Base-by-base conservation (phyloP, 2,888 invertebrate genomes). In the Geotrupes spiniger region DNA sequence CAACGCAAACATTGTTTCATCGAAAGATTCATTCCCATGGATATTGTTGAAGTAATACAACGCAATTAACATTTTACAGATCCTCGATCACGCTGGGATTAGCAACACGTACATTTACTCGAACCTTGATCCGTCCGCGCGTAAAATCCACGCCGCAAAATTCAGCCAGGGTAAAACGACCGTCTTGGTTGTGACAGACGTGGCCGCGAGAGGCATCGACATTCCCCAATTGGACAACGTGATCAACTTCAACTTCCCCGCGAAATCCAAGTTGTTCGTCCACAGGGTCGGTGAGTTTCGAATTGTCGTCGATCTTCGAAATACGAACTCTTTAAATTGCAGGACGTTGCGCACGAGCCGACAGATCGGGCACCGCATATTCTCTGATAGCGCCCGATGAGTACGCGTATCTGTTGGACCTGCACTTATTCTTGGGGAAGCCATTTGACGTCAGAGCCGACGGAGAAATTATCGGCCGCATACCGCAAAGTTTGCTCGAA, bases 161-260 rank as follows among this genome's bases (percentile, higher is more conserved):
- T 97, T 97, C 74, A 83, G 85, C 31, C 83, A 79, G 59, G 84
- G 85, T 57, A 87, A 87, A 75, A 87, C 86, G 1, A 84, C 83
- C 14, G 89, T 94, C 11, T 76, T 99, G 38, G 76, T 99, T 14
- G 98, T 98, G 0, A 99, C 99, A 0, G 99, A 99, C 74, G 87
- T 99, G 1, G 99, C 99, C 0, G 99, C 99, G 0, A 80, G 99
- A 67, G 99, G 99, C 54, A 87, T 99, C 48, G 99, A 99, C 71
- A 90, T 99, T 63, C 99, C 99, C 0, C 83, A 90, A 51, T 74
- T 99, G 57, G 98, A 99, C 67, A 92, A 88, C 56, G 98, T 98
- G 26, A 89, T 99, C 44, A 99, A 99, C 72, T 91, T 87, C 64
- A 91, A 98, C 77, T 99, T 99, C 69, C 98, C 99, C 0, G 89